phyloP scores from a whole-genome alignment of 2,888 invertebrate species.

The Melieria crassipennis region DNA sequence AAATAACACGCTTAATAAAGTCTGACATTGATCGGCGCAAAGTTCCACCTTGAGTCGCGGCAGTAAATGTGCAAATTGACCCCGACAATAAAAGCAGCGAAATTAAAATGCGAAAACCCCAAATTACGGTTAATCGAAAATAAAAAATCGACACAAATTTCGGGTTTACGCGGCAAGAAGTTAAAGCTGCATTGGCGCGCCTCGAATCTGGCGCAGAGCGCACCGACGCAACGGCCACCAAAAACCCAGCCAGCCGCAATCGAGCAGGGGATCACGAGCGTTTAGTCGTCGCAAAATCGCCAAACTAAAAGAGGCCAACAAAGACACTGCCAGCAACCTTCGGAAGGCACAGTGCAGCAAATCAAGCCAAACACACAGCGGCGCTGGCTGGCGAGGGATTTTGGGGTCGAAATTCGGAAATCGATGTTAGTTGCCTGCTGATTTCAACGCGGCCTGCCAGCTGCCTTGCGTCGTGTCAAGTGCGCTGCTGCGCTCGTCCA shows the following conservation, averaged over 20 bases:
- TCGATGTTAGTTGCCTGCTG: too few relatives aligned
- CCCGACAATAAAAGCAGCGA: background rate
- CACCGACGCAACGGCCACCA: too few relatives aligned
- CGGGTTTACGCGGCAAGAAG: background rate
- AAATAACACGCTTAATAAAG: constrained; percentile 6
- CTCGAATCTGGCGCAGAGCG: background rate
- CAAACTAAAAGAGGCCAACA: too few relatives aligned
- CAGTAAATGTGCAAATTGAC: background rate
- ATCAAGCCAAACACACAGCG: too few relatives aligned
- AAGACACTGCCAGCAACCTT: too few relatives aligned
- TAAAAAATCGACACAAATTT: background rate
- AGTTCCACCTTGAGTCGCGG: background rate
- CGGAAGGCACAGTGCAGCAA: too few relatives aligned
- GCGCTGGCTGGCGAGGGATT: too few relatives aligned
- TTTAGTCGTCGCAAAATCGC: too few relatives aligned
- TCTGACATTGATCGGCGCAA: constrained; percentile 4
- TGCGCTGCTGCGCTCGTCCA: background rate
- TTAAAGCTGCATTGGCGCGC: background rate
- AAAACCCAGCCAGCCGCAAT: too few relatives aligned
- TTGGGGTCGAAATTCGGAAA: too few relatives aligned
- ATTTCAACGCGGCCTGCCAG: background rate
- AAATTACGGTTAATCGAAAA: constrained; percentile 1
- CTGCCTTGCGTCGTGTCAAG: background rate
- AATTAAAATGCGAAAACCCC: background rate
- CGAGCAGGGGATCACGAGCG: too few relatives aligned